Percentiles rank a stretch among this genome's conserved stretches.
These are phyloP conservation scores for Pongo pygmaeus DNA, from an alignment of 2,113 vertebrate genomes.

Conservation along the genomic window DNA sequence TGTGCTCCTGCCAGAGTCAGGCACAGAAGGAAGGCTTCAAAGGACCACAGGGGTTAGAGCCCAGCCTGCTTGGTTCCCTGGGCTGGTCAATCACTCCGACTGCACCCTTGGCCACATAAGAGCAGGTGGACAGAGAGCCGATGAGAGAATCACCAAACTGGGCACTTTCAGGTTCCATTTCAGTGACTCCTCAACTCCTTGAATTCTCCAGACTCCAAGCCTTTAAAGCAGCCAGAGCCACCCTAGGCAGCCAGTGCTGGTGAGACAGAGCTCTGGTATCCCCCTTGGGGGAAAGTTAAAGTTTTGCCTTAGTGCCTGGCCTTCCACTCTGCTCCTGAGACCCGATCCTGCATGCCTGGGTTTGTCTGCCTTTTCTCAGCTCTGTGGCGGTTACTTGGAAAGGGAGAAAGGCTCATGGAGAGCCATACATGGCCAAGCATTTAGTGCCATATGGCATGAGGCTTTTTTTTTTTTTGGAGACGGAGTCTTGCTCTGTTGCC, in stretches of 20 bases:
- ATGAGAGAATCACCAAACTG: background rate
- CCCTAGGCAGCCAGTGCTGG: background rate
- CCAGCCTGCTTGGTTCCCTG: background rate
- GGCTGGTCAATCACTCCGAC: fast-evolving
- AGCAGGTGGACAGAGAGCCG: background rate
- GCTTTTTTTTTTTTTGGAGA: background rate
- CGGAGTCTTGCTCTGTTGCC: too few species aligned
- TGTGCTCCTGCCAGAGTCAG: background rate
- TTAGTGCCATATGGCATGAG: too few species aligned
- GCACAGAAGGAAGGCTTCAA: background rate
- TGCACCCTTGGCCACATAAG: background rate
- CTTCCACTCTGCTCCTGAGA: background rate
- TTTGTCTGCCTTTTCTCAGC: background rate
- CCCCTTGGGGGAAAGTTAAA: too few species aligned
- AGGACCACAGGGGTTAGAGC: background rate
- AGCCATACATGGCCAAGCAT: background rate
- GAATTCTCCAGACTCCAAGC: background rate
- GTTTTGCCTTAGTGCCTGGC: too few species aligned
- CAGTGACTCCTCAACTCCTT: background rate
- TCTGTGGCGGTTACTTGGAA: background rate
- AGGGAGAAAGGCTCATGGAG: background rate
- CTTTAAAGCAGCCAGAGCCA: background rate
- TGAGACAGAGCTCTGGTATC: background rate
- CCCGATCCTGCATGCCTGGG: background rate
- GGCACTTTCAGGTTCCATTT: background rate